Conservation (phyloP, 2,113 vertebrate genomes). For the Peromyscus maniculatus region DNA sequence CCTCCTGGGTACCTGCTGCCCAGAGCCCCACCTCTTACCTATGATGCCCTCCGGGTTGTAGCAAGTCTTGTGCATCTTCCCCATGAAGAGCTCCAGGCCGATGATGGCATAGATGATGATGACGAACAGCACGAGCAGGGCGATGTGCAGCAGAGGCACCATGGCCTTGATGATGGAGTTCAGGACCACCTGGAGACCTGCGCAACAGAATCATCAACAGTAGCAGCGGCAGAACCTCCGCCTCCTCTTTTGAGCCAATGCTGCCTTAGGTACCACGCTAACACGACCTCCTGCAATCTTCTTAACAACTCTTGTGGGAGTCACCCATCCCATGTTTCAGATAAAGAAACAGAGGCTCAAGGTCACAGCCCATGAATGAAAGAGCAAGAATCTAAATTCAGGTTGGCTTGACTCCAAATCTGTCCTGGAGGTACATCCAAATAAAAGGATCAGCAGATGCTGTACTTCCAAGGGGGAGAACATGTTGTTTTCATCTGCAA, state of each 20-base stretch:
- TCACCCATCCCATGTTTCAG: background rate
- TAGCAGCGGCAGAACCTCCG: background rate
- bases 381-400: background rate
- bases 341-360: background rate
- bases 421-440: background rate
- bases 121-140: conserved; percentile 98
- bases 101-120: conserved; percentile 99
- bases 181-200: conserved; percentile 99
- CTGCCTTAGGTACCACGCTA: rapidly evolving
- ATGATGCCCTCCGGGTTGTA: conserved; percentile 87
- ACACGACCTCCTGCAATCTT: background rate
- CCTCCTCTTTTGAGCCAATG: background rate
- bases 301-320: background rate
- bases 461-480: background rate
- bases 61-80: conserved; percentile 99
- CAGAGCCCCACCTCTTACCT: conserved; percentile 85
- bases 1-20: background rate
- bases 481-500: conserved; percentile 13
- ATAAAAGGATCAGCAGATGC: background rate
- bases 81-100: conserved; percentile 99
- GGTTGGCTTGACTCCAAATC: conserved; percentile 14
- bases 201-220: conserved; percentile 53
- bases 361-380: background rate
- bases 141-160: conserved; percentile 98
- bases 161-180: conserved; percentile 99